phyloP scores from a whole-genome alignment of 2,888 invertebrate species.

The Andrena camellia region DNA sequence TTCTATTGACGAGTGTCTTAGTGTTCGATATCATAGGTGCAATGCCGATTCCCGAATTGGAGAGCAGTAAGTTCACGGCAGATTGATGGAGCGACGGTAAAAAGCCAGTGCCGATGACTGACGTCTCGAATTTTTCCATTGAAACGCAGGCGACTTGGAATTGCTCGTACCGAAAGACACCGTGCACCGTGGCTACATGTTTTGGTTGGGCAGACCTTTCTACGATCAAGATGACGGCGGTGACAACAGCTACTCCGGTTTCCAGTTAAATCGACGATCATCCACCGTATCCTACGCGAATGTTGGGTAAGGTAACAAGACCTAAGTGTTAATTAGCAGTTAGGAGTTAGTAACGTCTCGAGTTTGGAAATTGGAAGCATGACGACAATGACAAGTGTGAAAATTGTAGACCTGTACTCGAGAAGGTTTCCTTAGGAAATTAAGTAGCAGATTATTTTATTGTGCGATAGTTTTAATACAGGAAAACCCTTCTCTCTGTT shows the following conservation, averaged over 20 bases:
- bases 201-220: constrained; percentile 70
- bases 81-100: neutral
- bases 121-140: neutral
- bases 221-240: constrained; percentile 66
- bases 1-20: constrained; percentile 26
- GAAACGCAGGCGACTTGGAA: constrained; percentile 57
- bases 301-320: constrained; percentile 65
- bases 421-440: no score
- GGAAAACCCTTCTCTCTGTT: constrained; percentile 34
- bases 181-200: constrained; percentile 59
- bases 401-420: neutral
- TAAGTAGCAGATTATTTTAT: neutral
- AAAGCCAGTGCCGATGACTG: neutral
- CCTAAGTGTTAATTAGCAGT: neutral
- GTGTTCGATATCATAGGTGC: constrained; percentile 31
- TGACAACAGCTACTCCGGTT: constrained; percentile 48
- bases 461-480: neutral
- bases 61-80: constrained; percentile 50
- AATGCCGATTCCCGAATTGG: constrained; percentile 34
- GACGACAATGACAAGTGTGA: neutral
- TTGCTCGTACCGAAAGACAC: constrained; percentile 54
- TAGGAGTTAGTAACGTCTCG: no score
- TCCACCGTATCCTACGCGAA: constrained; percentile 65
- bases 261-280: constrained; percentile 24
- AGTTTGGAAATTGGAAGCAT: neutral